These are phyloP conservation scores for Hydra vulgaris DNA, from an alignment of 30 jellyfish, hydroid and myxozoan genomes.

Conservation along the genomic window DNA sequence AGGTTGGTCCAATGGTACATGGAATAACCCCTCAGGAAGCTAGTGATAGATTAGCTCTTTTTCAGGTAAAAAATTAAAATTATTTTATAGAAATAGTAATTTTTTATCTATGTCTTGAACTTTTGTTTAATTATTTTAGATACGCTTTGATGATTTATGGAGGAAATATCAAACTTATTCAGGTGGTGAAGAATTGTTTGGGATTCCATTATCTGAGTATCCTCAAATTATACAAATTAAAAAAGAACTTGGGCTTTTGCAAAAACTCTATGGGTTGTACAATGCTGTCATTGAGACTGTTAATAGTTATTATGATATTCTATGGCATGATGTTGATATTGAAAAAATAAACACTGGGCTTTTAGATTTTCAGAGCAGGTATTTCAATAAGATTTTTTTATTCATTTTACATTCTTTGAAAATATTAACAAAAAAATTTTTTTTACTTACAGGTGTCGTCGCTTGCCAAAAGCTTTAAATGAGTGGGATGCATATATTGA, in stretches of 20 bases:
- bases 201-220: conserved; percentile 79
- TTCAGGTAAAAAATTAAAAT: conserved; percentile 46
- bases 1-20: conserved; percentile 94
- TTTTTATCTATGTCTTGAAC: background rate
- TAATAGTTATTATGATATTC: conserved; percentile 80
- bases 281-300: conserved; percentile 87
- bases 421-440: background rate
- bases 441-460: conserved; percentile 72
- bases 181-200: conserved; percentile 99
- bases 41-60: conserved; percentile 67
- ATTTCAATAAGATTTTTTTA: background rate
- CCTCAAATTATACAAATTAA: conserved; percentile 64
- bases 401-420: background rate
- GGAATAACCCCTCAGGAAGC: conserved; percentile 95
- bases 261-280: conserved; percentile 87
- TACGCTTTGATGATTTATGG: conserved; percentile 88
- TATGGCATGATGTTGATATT: conserved; percentile 95
- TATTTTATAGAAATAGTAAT: background rate
- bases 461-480: conserved; percentile 89
- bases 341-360: conserved; percentile 85
- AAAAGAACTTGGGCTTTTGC: conserved; percentile 80
- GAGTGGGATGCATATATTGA: conserved; percentile 95
- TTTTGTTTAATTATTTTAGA: conserved; percentile 21
- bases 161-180: conserved; percentile 78
- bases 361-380: conserved; percentile 84